Percentiles rank a stretch among this genome's conserved stretches.
phyloP scores from a whole-genome alignment of 2,888 invertebrate species.

The Agriotes lineatus region DNA sequence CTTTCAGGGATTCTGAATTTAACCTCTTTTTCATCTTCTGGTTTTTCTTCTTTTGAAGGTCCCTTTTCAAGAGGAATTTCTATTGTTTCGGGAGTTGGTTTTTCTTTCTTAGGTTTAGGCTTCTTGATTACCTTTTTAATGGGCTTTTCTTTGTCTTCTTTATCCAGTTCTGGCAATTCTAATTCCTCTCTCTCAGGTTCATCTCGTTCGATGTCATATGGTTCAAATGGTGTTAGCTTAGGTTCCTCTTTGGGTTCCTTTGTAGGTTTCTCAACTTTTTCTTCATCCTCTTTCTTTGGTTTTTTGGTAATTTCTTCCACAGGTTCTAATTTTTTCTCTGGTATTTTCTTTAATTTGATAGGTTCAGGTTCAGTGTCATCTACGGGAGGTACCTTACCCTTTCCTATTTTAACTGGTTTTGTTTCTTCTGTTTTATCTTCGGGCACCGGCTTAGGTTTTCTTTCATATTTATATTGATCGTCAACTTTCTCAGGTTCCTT shows the following conservation, averaged over 20 bases:
- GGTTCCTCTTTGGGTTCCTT: slow-evolving; percentile 58
- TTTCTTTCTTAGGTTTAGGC: slow-evolving; percentile 50
- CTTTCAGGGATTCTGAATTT: slow-evolving; percentile 57
- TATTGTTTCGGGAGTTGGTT: slow-evolving; percentile 53
- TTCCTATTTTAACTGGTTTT: slow-evolving; percentile 62
- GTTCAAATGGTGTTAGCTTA: slow-evolving; percentile 60
- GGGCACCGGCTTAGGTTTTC: slow-evolving; percentile 48
- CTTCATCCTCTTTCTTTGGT: slow-evolving; percentile 54
- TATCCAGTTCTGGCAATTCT: slow-evolving; percentile 60
- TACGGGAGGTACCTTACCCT: slow-evolving; percentile 65
- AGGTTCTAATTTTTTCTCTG: slow-evolving; percentile 59
- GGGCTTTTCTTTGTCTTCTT: slow-evolving; percentile 60
- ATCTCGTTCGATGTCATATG: slow-evolving; percentile 62
- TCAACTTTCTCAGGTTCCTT: slow-evolving; percentile 63
- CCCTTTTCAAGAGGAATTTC: slow-evolving; percentile 60
- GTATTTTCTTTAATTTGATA: slow-evolving; percentile 63
- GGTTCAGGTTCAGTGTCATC: slow-evolving; percentile 58
- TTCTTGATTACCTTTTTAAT: slow-evolving; percentile 49
- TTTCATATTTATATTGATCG: slow-evolving; percentile 59
- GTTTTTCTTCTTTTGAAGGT: slow-evolving; percentile 62
- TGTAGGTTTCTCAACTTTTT: neutral
- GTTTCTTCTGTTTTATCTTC: slow-evolving; percentile 54
- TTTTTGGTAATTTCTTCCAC: slow-evolving; percentile 48
- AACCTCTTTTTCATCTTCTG: slow-evolving; percentile 62
- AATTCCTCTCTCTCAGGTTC: slow-evolving; percentile 61